Evolutionary conservation across 2,113 vertebrate genomes (phyloP), one percentile per base, ranked within the genome.

Genomic region (Ameiurus melas): DNA sequence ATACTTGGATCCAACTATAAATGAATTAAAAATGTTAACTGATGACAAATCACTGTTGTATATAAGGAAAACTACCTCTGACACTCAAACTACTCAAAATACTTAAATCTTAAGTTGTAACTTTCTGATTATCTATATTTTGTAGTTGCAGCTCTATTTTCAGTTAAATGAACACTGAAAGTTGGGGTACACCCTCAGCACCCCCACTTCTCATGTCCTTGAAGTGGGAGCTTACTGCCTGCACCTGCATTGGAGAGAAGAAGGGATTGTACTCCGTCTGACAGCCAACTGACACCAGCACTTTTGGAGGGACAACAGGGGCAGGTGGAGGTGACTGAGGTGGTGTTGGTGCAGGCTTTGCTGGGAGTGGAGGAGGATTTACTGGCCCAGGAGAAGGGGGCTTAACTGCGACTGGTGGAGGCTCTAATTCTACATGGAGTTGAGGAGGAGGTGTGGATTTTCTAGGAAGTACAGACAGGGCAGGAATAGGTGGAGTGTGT

Each of bases 261-360:
- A 97, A 91, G 64, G 95, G 93, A 73, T 96, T 96, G 64, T 96
- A 97, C 66, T 97, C 97, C 0, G 98, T 99, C 93, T 99, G 98
- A 92, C 98, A 98, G 92, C 96, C 97, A 92, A 98, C 95, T 58
- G 98, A 99, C 90, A 97, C 95, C 93, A 96, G 89, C 43, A 93
- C 88, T 92, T 94, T 96, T 88, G 95, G 92, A n/a, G 89, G 62
- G 4, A 47, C 16, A 25, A 64, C 73, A 66, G 93, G 85, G 68
- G 91, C 83, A 10, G 77, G 90, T 79, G 91, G 88, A 13, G 88
- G 85, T n/a, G 90, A 87, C 73, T 95, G 94, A 57, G 92, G 93
- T 84, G 93, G 92, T 66, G 53, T 91, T 51, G 91, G 87, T 91
- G 87, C 75, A 80, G 84, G 88, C 25, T 84, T 84, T n/a, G 87